These are phyloP conservation scores for Ailurus styani DNA, from an alignment of 2,113 vertebrate species.

Conservation along the genomic window DNA sequence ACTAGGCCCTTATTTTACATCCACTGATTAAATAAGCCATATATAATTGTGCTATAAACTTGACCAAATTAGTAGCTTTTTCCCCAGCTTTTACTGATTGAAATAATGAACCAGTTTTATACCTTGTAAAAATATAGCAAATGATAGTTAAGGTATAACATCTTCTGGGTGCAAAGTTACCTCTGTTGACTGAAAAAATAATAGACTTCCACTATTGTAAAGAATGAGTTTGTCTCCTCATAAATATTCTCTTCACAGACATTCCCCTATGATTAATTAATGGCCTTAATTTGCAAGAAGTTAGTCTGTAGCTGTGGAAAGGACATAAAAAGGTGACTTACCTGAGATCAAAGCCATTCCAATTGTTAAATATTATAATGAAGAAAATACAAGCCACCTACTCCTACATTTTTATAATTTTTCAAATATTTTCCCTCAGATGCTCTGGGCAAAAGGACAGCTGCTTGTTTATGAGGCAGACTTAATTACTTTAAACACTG, in stretches of 20 bases:
- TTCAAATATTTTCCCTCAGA: background rate
- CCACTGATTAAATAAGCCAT: background rate
- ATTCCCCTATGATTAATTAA: background rate
- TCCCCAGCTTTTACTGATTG: background rate
- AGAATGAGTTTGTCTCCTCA: background rate
- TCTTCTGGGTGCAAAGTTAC: background rate
- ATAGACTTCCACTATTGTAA: background rate
- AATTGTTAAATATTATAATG: background rate
- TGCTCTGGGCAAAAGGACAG: background rate
- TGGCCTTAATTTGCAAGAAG: background rate
- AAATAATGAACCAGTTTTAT: background rate
- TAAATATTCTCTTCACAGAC: background rate
- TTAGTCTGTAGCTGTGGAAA: background rate
- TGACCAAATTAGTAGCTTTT: background rate
- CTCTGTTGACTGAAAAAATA: background rate
- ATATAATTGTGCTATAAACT: background rate
- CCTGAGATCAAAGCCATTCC: background rate
- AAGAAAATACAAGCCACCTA: background rate
- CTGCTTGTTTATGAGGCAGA: background rate
- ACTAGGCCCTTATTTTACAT: background rate
- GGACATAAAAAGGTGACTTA: background rate
- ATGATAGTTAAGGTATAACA: background rate
- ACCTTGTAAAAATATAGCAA: background rate
- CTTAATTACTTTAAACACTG: background rate
- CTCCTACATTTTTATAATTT: background rate